These are phyloP conservation scores for Bagarius yarrelli DNA, from an alignment of 2,113 vertebrate genomes.

Conservation along the genomic window DNA sequence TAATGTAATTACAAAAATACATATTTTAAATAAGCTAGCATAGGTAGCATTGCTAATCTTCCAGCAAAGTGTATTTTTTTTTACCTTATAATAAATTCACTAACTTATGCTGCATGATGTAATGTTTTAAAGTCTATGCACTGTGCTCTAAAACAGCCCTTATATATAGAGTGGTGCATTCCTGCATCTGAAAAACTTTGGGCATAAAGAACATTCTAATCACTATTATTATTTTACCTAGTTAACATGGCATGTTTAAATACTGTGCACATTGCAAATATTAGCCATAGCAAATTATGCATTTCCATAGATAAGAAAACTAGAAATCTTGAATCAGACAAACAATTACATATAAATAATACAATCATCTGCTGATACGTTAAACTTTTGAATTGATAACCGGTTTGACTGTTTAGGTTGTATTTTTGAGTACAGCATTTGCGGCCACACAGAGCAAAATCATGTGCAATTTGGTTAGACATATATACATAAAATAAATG, in stretches of 20 bases:
- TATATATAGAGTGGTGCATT: background rate
- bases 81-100: background rate
- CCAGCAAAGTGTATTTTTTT: background rate
- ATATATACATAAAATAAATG: background rate
- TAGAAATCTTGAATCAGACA: background rate
- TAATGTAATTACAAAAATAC: background rate
- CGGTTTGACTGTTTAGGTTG: background rate
- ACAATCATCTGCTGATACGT: background rate
- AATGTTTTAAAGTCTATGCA: too few species aligned
- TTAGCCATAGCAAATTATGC: background rate
- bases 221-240: background rate
- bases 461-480: background rate
- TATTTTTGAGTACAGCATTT: conserved; percentile 1
- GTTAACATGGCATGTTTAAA: background rate
- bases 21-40: background rate
- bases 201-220: background rate
- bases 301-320: background rate
- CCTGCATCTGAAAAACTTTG: background rate
- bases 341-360: background rate
- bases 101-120: background rate
- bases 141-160: background rate
- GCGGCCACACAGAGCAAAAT: background rate
- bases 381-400: background rate
- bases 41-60: background rate
- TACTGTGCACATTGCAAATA: background rate